Base-by-base conservation (phyloP, 2,113 vertebrate species). In the Perca schrenkii region DNA sequence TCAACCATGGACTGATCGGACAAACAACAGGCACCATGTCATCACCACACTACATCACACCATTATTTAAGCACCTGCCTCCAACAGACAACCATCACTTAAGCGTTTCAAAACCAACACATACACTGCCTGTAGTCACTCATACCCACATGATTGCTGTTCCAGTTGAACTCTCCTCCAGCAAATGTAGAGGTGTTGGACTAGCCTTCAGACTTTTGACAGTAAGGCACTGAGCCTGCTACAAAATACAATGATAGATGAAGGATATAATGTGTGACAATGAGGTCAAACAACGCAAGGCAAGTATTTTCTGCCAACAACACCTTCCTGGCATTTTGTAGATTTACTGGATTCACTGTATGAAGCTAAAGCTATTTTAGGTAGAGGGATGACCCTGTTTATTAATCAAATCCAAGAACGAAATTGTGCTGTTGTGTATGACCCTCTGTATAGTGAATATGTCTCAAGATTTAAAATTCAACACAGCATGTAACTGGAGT, bases 11-110 rank as follows among this genome's bases (percentile, higher is more conserved):
- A 43, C 68, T 50, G 72, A 83, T 69, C 15, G 60, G 61, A 61
- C 12, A 72, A 71, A 65, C 61, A 71, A 65, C 61, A 74, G 28
- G 68, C 68, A 81, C 7, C 46, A 28, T 43, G 63, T 75, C 73
- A 85, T 40, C 8, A 2, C 53, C 69, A 54, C 52, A 43, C 31
- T 56, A 73, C 47, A 63, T 36, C 11, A n/a, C n/a, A 73, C 58
- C 76, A 82, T 34, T 69, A 70, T 83, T 78, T 76, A 65, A 73
- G 49, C 88, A 86, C 69, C 83, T 88, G 79, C 77, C 28, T 31
- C 60, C 47, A 63, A 73, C 63, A 83, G 34, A 60, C 36, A 72
- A 28, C 28, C 66, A 85, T n/a, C 77, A 72, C 19, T 70, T 47
- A 8, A 56, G 49, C 49, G 58, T 71, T 31, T 67, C 31, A 66